These are phyloP conservation scores for Beris morrisii DNA, from an alignment of 2,888 invertebrate genomes.

Conservation along the genomic window DNA sequence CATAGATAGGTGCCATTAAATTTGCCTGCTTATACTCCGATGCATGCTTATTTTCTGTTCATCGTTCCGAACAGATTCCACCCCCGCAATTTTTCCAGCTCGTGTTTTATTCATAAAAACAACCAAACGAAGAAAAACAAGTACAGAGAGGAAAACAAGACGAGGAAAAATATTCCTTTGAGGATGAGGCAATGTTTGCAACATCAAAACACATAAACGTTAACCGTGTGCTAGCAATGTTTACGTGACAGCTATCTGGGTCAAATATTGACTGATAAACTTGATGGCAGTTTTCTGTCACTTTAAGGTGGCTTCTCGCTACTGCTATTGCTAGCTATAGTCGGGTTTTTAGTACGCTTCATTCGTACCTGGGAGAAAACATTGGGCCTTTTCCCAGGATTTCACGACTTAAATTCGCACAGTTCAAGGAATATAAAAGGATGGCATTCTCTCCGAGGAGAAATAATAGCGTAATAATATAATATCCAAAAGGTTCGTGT, in stretches of 20 bases:
- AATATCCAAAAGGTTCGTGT: no score
- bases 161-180: conserved; percentile 3
- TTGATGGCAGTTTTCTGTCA: conserved; percentile 34
- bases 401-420: no score
- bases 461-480: no score
- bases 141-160: conserved; percentile 1
- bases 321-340: neutral
- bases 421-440: no score
- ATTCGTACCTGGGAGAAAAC: no score
- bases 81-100: conserved; percentile 17
- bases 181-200: conserved; percentile 16
- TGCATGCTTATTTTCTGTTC: neutral
- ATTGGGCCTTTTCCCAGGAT: no score
- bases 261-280: conserved; percentile 41
- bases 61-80: neutral
- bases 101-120: conserved; percentile 24
- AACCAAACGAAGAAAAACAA: conserved; percentile 13
- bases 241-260: conserved; percentile 36
- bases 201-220: conserved; percentile 15
- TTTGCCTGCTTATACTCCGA: neutral
- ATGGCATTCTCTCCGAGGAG: no score
- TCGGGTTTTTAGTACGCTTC: no score
- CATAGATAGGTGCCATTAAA: conserved; percentile 2
- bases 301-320: conserved; percentile 22
- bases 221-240: conserved; percentile 16